These are phyloP conservation scores for Merluccius polli DNA, from an alignment of 2,797 vertebrate species.

Conservation along the genomic window DNA sequence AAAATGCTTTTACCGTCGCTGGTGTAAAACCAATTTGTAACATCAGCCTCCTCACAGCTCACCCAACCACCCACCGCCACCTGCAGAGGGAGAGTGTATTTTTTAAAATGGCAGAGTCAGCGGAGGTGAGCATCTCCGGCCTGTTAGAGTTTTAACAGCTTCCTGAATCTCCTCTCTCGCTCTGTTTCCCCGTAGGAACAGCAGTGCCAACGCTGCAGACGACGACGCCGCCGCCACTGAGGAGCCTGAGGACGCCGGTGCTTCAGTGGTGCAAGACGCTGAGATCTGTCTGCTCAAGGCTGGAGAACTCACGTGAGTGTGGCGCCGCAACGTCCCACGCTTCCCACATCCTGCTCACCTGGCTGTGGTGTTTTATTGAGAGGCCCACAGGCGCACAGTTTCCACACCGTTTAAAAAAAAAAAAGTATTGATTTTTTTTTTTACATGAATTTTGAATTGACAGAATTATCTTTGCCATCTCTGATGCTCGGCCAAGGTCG, in stretches of 20 bases:
- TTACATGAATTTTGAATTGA: background rate
- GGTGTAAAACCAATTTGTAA: too few relatives aligned
- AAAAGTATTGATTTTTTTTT: background rate
- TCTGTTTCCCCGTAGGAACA: conserved; percentile 40
- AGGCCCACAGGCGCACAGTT: too few relatives aligned
- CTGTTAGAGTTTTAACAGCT: background rate
- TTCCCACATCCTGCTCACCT: background rate
- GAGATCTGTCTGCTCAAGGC: conserved; percentile 90
- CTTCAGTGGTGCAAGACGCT: conserved; percentile 80
- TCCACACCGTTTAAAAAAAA: too few relatives aligned
- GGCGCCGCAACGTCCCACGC: background rate
- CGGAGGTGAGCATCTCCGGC: too few relatives aligned
- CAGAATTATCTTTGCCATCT: background rate
- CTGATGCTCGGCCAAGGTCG: background rate
- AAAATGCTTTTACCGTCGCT: too few relatives aligned
- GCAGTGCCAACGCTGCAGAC: conserved; percentile 66
- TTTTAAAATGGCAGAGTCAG: background rate
- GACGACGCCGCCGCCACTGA: conserved; percentile 70
- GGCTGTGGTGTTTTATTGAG: too few relatives aligned
- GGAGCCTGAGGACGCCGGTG: conserved; percentile 73
- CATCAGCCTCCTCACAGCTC: too few relatives aligned
- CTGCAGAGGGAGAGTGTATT: too few relatives aligned
- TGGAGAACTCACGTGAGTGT: conserved; percentile 88
- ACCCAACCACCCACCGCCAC: too few relatives aligned
- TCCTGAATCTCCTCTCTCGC: background rate